Evolutionary conservation across 1,140 invertebrate species (phyloP), one percentile per base, ranked within the genome.

Genomic region (Metopolophium dirhodum): DNA sequence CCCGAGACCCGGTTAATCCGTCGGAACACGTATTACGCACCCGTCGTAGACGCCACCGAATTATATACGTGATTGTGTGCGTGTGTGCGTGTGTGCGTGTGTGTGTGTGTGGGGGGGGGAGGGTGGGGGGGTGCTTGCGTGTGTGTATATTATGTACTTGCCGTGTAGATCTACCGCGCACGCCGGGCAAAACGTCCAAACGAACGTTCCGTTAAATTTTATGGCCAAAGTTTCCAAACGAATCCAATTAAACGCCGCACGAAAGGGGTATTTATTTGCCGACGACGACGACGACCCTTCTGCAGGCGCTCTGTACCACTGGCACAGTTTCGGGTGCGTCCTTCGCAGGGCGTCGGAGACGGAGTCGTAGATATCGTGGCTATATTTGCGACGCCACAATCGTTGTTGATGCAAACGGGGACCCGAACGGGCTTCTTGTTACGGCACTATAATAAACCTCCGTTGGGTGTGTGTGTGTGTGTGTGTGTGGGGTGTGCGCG

Each of bases 121-220:
- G 61, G n/a, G 61, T 68, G 61, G n/a, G 30, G 14, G 11, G 18
- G 61, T 18, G 57, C 30, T 6, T 30, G 61, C 30, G 61, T n/a
- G 11, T 35, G 30, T 77, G 61, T 68, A 7, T 30, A 54, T 54
- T 22, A 54, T 54, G 57, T 30, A 68, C 61, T 68, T n/a, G 61
- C 30, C n/a, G 14, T n/a, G 14, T n/a, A 30, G 61, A n/a, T 30
- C n/a, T 77, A 77, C 61, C 14, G n/a, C 61, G 3, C 9, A 1
- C 61, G 30, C n/a, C 18, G n/a, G 30, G 11, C n/a, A 77, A 77
- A 77, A 77, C 14, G 61, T 77, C 61, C 61, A 18, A 77, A 77
- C 61, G n/a, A 77, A 77, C 61, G n/a, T 77, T 77, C 61, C 61
- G 30, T 77, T 77, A 77, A 77, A 77, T 77, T 77, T n/a, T 77